A percentile compares a stretch with the other conserved stretches of the same genome.
These are phyloP conservation scores for Eretmocerus hayati DNA, from an alignment of 2,888 invertebrate genomes.

Conservation along the genomic window DNA sequence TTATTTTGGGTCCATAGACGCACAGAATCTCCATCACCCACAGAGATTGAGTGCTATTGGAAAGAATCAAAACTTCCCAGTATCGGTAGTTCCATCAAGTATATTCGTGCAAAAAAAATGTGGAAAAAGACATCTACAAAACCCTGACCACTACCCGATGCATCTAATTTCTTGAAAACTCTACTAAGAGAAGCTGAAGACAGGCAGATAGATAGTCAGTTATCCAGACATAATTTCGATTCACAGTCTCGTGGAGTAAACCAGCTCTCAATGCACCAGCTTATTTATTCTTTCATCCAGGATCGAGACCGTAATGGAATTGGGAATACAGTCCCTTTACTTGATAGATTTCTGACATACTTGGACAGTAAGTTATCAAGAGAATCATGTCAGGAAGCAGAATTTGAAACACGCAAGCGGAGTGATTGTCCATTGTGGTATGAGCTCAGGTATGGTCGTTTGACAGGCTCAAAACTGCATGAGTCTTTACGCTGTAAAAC, in stretches of 20 bases:
- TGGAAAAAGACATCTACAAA: not conserved
- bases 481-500: conserved; percentile 7
- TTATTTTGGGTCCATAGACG: conserved; percentile 15
- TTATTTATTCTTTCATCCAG: not conserved
- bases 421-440: conserved; percentile 4
- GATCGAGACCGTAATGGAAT: not conserved
- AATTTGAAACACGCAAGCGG: conserved; percentile 4
- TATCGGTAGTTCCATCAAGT: conserved; percentile 3
- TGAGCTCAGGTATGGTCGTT: conserved; percentile 6
- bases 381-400: not conserved
- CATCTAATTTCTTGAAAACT: not conserved
- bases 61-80: conserved; percentile 4
- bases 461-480: conserved; percentile 4
- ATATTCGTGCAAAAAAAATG: conserved; percentile 1
- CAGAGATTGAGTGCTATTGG: conserved; percentile 18
- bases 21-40: conserved; percentile 9
- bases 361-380: not conserved
- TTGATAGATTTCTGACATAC: conserved; percentile 3
- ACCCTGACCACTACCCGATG: not conserved
- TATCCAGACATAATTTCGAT: conserved; percentile 1
- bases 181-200: not conserved
- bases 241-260: no score
- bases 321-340: not conserved
- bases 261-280: not conserved
- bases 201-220: conserved; percentile 5